Base-by-base conservation (phyloP, 2,888 invertebrate genomes). In the Drosophila histrio region DNA sequence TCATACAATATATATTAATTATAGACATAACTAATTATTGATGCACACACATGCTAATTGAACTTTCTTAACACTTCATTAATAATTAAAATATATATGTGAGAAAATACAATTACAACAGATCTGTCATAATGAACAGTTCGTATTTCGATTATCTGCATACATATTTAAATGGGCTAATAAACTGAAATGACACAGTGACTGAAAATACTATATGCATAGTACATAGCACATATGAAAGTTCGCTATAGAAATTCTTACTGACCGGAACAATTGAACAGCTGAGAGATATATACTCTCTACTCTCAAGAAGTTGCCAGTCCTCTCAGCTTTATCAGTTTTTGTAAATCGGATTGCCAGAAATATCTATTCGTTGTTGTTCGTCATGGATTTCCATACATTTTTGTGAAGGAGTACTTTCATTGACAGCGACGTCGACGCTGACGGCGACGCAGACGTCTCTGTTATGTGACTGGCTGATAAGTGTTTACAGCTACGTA, bases 121-220 rank as follows among this genome's bases (percentile, higher is more conserved):
- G 57, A 66, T 65, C 44, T 28, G 4, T 9, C n/a, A 17, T 30
- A 15, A 28, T 30, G 11, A 28, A 5, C 28, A 9, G 11, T 53
- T 7, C 39, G 57, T n/a, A 36, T 21, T 39, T 30, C 26, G 79
- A 84, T 81, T 76, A 61, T 54, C 44, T 38, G 56, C 41, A 41
- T 38, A 59, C 41, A 41, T 34, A 7, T 13, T 71, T 38, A 81
- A 85, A 46, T 72, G 60, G 87, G 79, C 60, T 82, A 87, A 80
- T 74, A 80, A 88, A 88, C 89, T 87, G 69, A 67, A 68, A 49
- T 88, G 85, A 84, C 89, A 82, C 80, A 84, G 74, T 89, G 77
- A 87, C 79, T 24, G 30, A 11, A 22, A 26, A 43, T 34, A 15
- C n/a, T n/a, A 32, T 22, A 11, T 19, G 9, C 3, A 24, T n/a